Base-by-base conservation (phyloP, 2,888 invertebrate species). In the Synergus umbraculus region DNA sequence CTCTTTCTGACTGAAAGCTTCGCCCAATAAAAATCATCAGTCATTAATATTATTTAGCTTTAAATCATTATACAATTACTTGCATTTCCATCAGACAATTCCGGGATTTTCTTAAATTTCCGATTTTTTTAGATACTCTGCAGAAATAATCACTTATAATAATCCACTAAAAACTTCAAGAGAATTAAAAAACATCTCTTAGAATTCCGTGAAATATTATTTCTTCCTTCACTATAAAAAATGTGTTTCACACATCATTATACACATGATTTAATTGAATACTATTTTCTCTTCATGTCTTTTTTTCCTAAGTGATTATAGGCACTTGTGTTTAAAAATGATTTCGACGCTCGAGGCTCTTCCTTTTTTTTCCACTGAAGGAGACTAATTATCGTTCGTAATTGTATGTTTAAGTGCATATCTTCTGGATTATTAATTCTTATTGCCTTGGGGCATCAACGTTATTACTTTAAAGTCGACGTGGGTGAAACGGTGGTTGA, bases 1-100 rank as follows among this genome's bases (percentile, higher is more conserved):
- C 87, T 88, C 80, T 84, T 83, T 85, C 85, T 81, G 73, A 54
- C n/a, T 54, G 0, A 37, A 73, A 49, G 49, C n/a, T 37, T 73
- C 29, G 3, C 37, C 13, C 29, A 46, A 29, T 29, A 22, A 69
- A 69, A 37, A 49, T n/a, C 60, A 22, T 60, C 60, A 60, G 10
- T 22, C 22, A 18, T 22, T 60, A 54, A 54, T 7, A 54, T 54
- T 7, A n/a, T n/a, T 54, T 2, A 54, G n/a, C 54, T 54, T 54
- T 2, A 54, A 54, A 54, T 54, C 4, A 54, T 29, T 29, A 29
- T 29, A 29, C 22, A 29, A 29, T 29, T 29, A 29, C 2, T 29
- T 54, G 43, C 43, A 43, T 43, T 43, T 8, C 43, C 22, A 29
- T 29, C 22, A 29, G 22, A 29, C 1, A 29, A 29, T 2, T 29